Conservation (phyloP, 2,113 vertebrate species). For the Dicerorhinus sumatrensis region DNA sequence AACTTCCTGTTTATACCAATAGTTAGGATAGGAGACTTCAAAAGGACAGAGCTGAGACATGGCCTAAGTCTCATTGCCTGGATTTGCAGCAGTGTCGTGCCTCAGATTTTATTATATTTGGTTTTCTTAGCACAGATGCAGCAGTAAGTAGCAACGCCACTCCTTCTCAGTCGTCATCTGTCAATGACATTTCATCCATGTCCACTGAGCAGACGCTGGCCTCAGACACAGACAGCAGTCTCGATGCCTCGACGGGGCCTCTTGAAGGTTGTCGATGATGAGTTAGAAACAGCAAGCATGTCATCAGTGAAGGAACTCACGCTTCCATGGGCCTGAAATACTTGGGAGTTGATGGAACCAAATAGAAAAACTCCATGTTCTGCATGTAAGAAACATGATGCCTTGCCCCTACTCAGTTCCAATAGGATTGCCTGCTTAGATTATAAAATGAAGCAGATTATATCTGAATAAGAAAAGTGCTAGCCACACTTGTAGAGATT, state of each 20-base stretch:
- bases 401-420: constrained; percentile 88
- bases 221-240: constrained; percentile 99
- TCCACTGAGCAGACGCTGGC: constrained; percentile 99
- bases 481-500: constrained; percentile 80
- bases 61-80: neutral
- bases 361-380: constrained; percentile 88
- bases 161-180: constrained; percentile 96
- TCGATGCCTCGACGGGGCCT: constrained; percentile 94
- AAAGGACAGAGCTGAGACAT: neutral
- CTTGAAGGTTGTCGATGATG: constrained; percentile 95
- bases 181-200: constrained; percentile 99
- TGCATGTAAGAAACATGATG: constrained; percentile 90
- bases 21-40: neutral
- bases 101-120: constrained; percentile 90
- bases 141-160: constrained; percentile 94
- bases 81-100: constrained; percentile 80
- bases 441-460: constrained; percentile 85
- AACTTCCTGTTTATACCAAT: neutral
- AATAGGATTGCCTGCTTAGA: constrained; percentile 85
- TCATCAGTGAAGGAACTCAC: constrained; percentile 79
- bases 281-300: constrained; percentile 71
- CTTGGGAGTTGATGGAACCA: constrained; percentile 87
- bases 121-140: constrained; percentile 92
- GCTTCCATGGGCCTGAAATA: constrained; percentile 83
- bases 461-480: constrained; percentile 80